Base-by-base conservation (phyloP, 2,113 vertebrate species). In the Ibidorhyncha struthersii region DNA sequence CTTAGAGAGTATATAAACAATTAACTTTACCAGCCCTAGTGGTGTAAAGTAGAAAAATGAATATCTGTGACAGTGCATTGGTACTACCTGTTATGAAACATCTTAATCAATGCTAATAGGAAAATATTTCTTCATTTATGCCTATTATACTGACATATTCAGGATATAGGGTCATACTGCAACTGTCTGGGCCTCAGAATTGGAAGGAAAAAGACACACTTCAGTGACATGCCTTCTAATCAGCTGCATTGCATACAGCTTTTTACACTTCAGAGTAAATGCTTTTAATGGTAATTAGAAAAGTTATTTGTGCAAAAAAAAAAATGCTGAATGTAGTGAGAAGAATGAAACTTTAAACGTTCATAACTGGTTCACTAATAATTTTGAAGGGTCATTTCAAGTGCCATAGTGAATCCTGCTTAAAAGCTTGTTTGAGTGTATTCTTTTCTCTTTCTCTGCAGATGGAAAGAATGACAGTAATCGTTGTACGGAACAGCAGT, bases 321-420 rank as follows among this genome's bases (percentile, higher is more conserved):
- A 74, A 8, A 1, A 45, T 7, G 4, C 19, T 15, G 6, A 29
- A 38, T 76, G 32, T 21, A 25, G 41, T 81, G 30, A 86, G 47
- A 87, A 29, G 38, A 87, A 82, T 52, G 1, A 71, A 86, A 71
- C 23, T 56, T 79, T 5, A 74, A 67, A 13, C 43, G 56, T 79
- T 76, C 32, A n/a, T 59, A 86, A 84, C 26, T 74, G 4, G 20
- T 72, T 91, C 47, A 45, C 14, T 89, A 91, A 82, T 0, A 4
- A 79, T 82, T 96, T 95, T 94, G 65, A 93, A 79, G 94, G 69
- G 77, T 91, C 52, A 61, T 93, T 94, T 91, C 56, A 78, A 89
- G 32, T 69, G 40, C 23, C 29, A 36, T 89, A 43, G 72, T 91
- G 47, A 89, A 67, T 94, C 94, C 49, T 88, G 34, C 50, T 86